Base-by-base conservation (phyloP, 1,140 invertebrate species). In the Holcopasites calliopsidis region DNA sequence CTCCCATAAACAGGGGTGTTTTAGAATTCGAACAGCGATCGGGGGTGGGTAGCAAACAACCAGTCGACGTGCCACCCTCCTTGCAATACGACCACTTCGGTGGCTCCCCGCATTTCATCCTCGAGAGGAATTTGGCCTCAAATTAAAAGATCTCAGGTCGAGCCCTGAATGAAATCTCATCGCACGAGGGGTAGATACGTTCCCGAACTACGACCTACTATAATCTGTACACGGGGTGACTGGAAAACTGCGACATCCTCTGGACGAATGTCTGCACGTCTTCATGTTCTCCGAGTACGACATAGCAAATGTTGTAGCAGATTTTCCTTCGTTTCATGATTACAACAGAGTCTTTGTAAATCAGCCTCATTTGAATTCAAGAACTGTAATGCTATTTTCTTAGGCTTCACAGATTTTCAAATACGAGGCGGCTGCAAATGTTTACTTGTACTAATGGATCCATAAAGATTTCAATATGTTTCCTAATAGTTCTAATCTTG, bases 91-190 rank as follows among this genome's bases (percentile, higher is more conserved):
- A 86, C 71, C 83, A 81, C 84, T 86, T 77, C 70, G 74, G 75
- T 79, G 84, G 81, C 77, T 86, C 85, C 88, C 88, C 88, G 84
- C 87, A 83, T 87, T 89, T 87, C 84, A 89, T 87, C 86, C 89
- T 91, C 85, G 80, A 90, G 89, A 90, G 90, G 89, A 91, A 91
- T 91, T 91, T 88, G 87, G 90, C 84, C 88, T 89, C 88, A 91
- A 91, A 91, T 91, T 91, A 91, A 91, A 91, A 91, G 89, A 91
- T 91, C 88, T 91, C 88, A 66, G 87, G 77, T 77, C 80, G 83
- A 86, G 79, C 85, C 85, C 83, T 82, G 86, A 83, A 85, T 86
- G 83, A 87, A 86, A 85, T 87, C 85, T 82, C 83, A 60, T 79
- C 74, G 79, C 72, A 65, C 71, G 80, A 83, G 81, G 82, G 82